Base-by-base conservation (phyloP, 2,113 vertebrate species). In the Shinisaurus crocodilurus region DNA sequence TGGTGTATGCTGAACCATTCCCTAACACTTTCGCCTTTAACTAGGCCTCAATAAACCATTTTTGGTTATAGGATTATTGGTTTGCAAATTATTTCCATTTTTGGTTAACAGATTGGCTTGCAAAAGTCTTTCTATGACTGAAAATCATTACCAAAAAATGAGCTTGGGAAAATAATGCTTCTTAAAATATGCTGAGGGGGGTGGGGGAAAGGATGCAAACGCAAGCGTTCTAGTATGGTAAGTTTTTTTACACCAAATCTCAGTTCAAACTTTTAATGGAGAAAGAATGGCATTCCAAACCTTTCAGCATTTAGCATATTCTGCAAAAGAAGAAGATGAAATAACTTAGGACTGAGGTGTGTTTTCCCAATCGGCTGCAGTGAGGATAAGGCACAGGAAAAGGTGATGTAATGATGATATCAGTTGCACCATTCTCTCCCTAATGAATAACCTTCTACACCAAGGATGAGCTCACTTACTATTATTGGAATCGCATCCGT, bases 361-460 rank as follows among this genome's bases (percentile, higher is more conserved):
- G 97, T 97, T 98, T 97, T 96, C 91, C 94, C 94, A 95, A 93
- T 96, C 97, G 96, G 96, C 96, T 96, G 96, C 92, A 96, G 97
- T 97, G 96, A 97, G 97, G 97, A 96, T 97, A 97, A 97, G 97
- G 97, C 97, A 97, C 97, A 98, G 98, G 98, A 98, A 98, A 97
- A 97, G 97, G 97, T 99, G 98, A 99, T 96, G 98, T 99, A 98
- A 99, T 98, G 97, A 97, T 96, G 97, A 95, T 98, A 98, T 98
- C 98, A 94, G 97, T 98, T 99, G 98, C 98, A 98, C 97, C 98
- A 98, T 97, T 97, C 96, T 98, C 96, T 98, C 98, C 97, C 98
- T 97, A 97, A 98, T 98, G 98, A 98, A 98, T 97, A 96, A 96
- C 94, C 94, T 97, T 98, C 98, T 97, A 96, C 95, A 93, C 97